phyloP scores from a whole-genome alignment of 2,113 vertebrate genomes.

The Notarius lentiginosus region DNA sequence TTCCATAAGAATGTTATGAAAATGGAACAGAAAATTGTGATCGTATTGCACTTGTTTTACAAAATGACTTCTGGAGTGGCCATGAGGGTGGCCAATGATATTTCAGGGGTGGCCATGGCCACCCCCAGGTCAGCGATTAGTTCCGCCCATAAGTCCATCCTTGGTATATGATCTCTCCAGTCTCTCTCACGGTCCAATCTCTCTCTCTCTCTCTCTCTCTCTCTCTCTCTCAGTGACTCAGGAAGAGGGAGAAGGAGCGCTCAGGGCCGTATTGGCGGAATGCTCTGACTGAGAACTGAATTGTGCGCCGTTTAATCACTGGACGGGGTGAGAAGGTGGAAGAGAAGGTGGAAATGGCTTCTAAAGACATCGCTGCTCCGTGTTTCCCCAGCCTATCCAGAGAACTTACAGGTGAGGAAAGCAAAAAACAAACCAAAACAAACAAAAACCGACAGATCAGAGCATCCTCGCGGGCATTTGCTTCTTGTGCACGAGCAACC shows the following conservation, averaged over 20 bases:
- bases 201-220: background rate
- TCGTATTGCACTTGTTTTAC: background rate
- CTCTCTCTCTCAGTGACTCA: background rate
- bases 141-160: background rate
- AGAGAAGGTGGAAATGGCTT: constrained; percentile 72
- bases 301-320: constrained; percentile 55
- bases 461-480: background rate
- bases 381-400: constrained; percentile 69
- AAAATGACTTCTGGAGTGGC: background rate
- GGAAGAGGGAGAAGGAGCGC: constrained; percentile 16
- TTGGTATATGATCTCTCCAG: background rate
- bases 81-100: background rate
- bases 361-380: constrained; percentile 69
- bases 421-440: background rate
- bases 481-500: background rate
- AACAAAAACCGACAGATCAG: background rate
- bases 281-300: constrained; percentile 69
- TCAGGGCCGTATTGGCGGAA: constrained; percentile 76
- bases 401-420: constrained; percentile 65
- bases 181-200: background rate
- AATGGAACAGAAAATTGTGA: background rate
- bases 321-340: constrained; percentile 63
- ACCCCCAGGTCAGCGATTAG: background rate
- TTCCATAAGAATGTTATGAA: background rate
- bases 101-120: background rate